Evolutionary conservation across 2,113 vertebrate species (phyloP), one percentile per base, ranked within the genome.

Genomic region (Cairina moschata): DNA sequence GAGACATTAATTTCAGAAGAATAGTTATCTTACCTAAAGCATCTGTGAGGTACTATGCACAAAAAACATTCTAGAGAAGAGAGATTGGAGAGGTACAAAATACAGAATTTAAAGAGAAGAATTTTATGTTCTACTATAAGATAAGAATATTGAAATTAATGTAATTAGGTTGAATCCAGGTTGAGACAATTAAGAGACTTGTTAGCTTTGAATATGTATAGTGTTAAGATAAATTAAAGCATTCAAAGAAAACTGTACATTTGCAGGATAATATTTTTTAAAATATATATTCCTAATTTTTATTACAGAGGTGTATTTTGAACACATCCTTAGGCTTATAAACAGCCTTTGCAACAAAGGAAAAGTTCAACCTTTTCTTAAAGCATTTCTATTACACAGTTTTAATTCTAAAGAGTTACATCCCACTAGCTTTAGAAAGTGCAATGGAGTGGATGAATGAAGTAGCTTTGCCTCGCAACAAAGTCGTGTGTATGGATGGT

Each of bases 81-180:
- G 11, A 40, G 32, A 2, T 26, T 68, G 40, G 18, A 82, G 28
- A 46, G 22, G 17, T 42, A 42, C 11, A 60, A 65, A 58, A 7
- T 31, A 55, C 6, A 17, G 68, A 40, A 31, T 23, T 23, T 20
- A 78, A 69, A 55, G 20, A 34, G 29, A 17, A n/a, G 3, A 10
- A 36, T 56, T 56, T 66, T 50, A 13, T 62, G 16, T 65, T 0
- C 0, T 32, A 17, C 4, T 14, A 2, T 52, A 36, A 26, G 40
- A 62, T 75, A 62, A 80, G 13, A 40, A 11, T 25, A 17, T 2
- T 48, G 3, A 42, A 56, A 34, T 12, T 29, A 58, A 25, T 12
- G 31, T 10, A 60, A 7, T 55, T 32, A 40, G 7, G 4, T 65
- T 76, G 6, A 6, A 8, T 22, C 5, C 6, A 34, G 20, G 56